phyloP scores from a whole-genome alignment of 1,140 invertebrate genomes.

The Drosophila simulans region DNA sequence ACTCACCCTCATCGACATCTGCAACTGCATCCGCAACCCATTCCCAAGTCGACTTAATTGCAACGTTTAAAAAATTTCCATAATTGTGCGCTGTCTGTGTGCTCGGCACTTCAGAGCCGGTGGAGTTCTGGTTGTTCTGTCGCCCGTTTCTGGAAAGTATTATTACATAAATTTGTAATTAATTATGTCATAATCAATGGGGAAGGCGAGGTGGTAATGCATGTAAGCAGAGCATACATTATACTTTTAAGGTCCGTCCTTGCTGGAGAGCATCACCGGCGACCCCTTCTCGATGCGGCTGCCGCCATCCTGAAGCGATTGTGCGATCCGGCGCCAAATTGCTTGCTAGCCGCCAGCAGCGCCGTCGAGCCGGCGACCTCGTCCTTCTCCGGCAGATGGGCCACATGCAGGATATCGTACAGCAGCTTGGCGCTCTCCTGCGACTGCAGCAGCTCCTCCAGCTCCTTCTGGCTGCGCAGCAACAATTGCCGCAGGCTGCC shows the following conservation, averaged over 20 bases:
- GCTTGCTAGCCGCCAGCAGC: constrained; percentile 71
- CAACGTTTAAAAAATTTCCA: constrained; percentile 57
- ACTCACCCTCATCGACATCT: not conserved
- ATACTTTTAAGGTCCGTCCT: not conserved
- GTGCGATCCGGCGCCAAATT: constrained; percentile 59
- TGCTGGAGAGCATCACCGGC: constrained; percentile 8
- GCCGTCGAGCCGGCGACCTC: constrained; percentile 69
- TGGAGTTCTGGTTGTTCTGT: not conserved
- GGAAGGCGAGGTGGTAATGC: no score
- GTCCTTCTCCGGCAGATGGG: constrained; percentile 85
- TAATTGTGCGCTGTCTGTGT: constrained; percentile 47
- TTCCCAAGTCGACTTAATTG: constrained; percentile 43
- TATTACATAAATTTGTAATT: not conserved
- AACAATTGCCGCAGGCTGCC: constrained; percentile 89
- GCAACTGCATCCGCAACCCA: not conserved
- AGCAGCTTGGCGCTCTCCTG: constrained; percentile 87
- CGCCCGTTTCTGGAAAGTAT: not conserved
- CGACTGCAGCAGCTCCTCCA: constrained; percentile 89
- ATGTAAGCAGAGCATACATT: not conserved
- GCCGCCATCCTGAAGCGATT: constrained; percentile 80
- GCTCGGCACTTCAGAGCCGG: constrained; percentile 9
- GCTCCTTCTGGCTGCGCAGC: constrained; percentile 86
- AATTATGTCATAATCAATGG: not conserved
- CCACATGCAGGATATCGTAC: constrained; percentile 87
- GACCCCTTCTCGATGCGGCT: constrained; percentile 45